A percentile compares a stretch with the other conserved stretches of the same genome.
These are phyloP conservation scores for Punctoribates punctum DNA, from an alignment of 2,888 invertebrate genomes.

Conservation along the genomic window DNA sequence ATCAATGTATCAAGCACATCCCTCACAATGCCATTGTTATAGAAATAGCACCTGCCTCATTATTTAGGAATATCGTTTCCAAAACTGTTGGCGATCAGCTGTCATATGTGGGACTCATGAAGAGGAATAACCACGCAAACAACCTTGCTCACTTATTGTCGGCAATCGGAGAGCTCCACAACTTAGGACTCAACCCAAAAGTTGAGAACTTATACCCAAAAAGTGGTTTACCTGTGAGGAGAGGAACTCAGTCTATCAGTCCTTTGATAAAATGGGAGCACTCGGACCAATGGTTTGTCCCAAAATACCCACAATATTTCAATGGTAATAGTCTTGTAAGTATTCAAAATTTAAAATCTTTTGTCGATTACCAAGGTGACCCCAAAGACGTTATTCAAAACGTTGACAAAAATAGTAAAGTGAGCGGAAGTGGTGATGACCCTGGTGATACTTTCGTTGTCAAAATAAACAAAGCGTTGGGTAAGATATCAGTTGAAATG, in stretches of 20 bases:
- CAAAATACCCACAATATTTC: conserved; percentile 60
- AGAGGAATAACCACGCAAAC: conserved; percentile 74
- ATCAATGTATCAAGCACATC: conserved; percentile 76
- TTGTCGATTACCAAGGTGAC: too few species aligned
- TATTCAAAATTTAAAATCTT: too few species aligned
- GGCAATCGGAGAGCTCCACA: conserved; percentile 55
- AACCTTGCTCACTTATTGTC: conserved; percentile 70
- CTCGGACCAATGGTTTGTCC: conserved; percentile 76
- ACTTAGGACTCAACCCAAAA: conserved; percentile 47
- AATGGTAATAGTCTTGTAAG: conserved; percentile 51
- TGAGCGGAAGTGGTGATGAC: too few species aligned
- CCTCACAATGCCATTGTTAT: conserved; percentile 84
- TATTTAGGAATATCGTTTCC: conserved; percentile 87
- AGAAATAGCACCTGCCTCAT: conserved; percentile 92
- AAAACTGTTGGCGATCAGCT: conserved; percentile 71
- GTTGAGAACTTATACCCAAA: conserved; percentile 69
- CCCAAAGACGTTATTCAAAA: too few species aligned
- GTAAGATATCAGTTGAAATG: too few species aligned
- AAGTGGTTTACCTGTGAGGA: conserved; percentile 76
- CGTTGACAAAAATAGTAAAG: too few species aligned
- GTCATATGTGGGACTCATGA: conserved; percentile 77
- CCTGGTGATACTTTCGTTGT: too few species aligned
- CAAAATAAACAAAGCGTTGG: too few species aligned
- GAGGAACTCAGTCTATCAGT: conserved; percentile 83
- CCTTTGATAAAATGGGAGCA: conserved; percentile 90